These are phyloP conservation scores for Crenuchus spilurus DNA, from an alignment of 2,797 vertebrate genomes.

Conservation along the genomic window DNA sequence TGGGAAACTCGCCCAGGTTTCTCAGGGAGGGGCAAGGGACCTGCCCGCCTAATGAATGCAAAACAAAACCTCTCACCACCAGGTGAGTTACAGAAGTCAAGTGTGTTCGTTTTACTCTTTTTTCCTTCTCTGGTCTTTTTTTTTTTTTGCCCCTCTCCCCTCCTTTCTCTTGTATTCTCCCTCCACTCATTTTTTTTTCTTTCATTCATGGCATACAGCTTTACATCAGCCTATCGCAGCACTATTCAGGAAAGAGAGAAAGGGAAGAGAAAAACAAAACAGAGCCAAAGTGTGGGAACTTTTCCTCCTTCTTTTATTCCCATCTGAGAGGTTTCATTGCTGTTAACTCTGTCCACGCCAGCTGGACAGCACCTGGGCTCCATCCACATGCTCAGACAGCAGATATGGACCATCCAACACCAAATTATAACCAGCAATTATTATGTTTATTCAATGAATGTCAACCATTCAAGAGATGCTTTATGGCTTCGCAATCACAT, in stretches of 20 bases:
- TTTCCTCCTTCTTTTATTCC: conserved; percentile 70
- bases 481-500: too few species aligned
- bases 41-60: conserved; percentile 74
- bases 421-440: too few species aligned
- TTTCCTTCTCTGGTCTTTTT: conserved; percentile 23
- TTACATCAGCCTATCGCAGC: conserved; percentile 70
- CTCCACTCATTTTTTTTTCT: conserved; percentile 58
- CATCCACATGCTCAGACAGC: not conserved
- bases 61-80: conserved; percentile 79
- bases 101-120: conserved; percentile 68
- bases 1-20: conserved; percentile 72
- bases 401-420: not conserved
- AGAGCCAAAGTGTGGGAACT: conserved; percentile 81
- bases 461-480: too few species aligned
- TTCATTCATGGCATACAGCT: conserved; percentile 73
- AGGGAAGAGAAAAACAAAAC: conserved; percentile 72
- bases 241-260: conserved; percentile 67
- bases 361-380: conserved; percentile 79
- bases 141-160: conserved; percentile 34
- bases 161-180: conserved; percentile 1
- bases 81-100: conserved; percentile 83
- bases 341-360: conserved; percentile 76
- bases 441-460: too few species aligned
- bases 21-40: conserved; percentile 74
- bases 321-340: conserved; percentile 74